Evolutionary conservation across 2,113 vertebrate genomes (phyloP), one percentile per base, ranked within the genome.

Genomic region (Callocephalon fimbriatum): DNA sequence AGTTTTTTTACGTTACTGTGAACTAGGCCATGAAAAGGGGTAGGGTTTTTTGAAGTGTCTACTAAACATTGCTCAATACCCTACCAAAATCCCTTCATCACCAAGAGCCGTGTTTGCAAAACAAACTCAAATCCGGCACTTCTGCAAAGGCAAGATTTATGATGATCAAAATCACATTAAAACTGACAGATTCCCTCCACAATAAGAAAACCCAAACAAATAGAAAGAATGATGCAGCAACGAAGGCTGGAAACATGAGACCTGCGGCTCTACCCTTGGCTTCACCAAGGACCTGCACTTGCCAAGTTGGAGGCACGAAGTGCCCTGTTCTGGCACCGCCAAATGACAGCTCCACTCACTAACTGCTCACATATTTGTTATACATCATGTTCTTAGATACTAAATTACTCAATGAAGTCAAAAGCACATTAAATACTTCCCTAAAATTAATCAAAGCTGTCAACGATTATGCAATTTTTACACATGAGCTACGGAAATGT

Each of bases 401-500:
- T 84, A 7, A 80, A 75, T 78, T 20, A 81, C 83, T 42, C 92
- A 26, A 18, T 13, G 72, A 38, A 77, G 72, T 20, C 3, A 0
- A 80, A 86, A 77, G 50, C 61, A 22, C 59, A n/a, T n/a, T 58
- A 86, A 95, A 93, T n/a, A 48, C n/a, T 92, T 84, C 83, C 90
- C 88, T 13, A 54, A 38, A 65, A 75, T 67, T 73, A 84, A 83
- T 67, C 75, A 65, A 47, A 73, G 85, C 88, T 82, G 93, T 66
- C 85, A 62, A 16, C 81, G 25, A 14, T 59, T 32, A 66, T 0
- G 1, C 71, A 62, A 15, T 14, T 31, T 59, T n/a, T 38, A 31
- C 25, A 26, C 0, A 38, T 38, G 2, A 42, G 66, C 56, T 48
- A n/a, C 0, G 3, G 82, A 45, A 76, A 31, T 0, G 0, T 3